Conservation (phyloP, 2,113 vertebrate genomes). For the Athene cunicularia region DNA sequence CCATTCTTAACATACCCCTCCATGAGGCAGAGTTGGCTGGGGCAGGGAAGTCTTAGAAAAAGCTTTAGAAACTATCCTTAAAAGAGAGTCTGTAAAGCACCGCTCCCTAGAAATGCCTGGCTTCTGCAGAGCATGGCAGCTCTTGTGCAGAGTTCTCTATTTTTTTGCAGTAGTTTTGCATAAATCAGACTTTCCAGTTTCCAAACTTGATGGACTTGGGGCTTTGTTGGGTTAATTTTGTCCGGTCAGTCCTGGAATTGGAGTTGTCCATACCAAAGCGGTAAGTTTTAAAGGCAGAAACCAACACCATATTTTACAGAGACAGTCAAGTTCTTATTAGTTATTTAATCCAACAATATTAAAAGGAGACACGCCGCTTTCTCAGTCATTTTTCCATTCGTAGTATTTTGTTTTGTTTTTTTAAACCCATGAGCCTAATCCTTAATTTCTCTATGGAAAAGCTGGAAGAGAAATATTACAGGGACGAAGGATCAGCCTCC, state of each 20-base stretch:
- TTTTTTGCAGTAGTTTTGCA: not conserved
- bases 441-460: constrained; percentile 51
- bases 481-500: not conserved
- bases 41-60: not conserved
- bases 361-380: constrained; percentile 20
- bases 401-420: constrained; percentile 43
- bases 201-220: not conserved
- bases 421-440: constrained; percentile 43
- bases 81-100: not conserved
- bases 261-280: not conserved
- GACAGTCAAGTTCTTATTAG: constrained; percentile 48
- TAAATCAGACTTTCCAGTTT: not conserved
- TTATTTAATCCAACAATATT: constrained; percentile 66
- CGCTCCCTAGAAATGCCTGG: not conserved
- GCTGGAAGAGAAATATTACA: constrained; percentile 9
- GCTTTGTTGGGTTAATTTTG: constrained; percentile 9
- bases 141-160: not conserved
- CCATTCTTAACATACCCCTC: not conserved
- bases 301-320: constrained; percentile 57
- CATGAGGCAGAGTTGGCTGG: not conserved
- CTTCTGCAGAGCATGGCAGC: not conserved
- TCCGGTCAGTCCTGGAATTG: not conserved
- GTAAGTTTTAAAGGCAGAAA: constrained; percentile 52
- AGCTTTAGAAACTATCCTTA: not conserved
- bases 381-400: constrained; percentile 62